These are phyloP conservation scores for Apis mellifera DNA, from an alignment of 1,140 invertebrate genomes.

Conservation along the genomic window Amel_HAv3.1 CM009942.2:637001-637500, in stretches of 20 bases:
- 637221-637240: too few species aligned
- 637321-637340: neutral
- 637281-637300: too few species aligned
- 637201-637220: neutral
- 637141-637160: neutral
- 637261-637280: neutral
- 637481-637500: too few species aligned
- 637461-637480: too few species aligned
- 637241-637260: constrained; percentile 1
- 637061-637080: constrained; percentile 30
- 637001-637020: constrained; percentile 12
- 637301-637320: neutral
- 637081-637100: neutral
- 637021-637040: constrained; percentile 38
- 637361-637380: constrained; percentile 10
- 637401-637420: neutral
- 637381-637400: constrained; percentile 3
- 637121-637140: too few species aligned
- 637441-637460: neutral
- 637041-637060: constrained; percentile 11
- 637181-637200: neutral
- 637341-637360: neutral
- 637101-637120: too few species aligned
- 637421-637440: neutral
- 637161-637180: neutral